A percentile compares a stretch with the other conserved stretches of the same genome.
Conservation (phyloP, 2,797 vertebrate genomes). For the Scleropages formosus region DNA sequence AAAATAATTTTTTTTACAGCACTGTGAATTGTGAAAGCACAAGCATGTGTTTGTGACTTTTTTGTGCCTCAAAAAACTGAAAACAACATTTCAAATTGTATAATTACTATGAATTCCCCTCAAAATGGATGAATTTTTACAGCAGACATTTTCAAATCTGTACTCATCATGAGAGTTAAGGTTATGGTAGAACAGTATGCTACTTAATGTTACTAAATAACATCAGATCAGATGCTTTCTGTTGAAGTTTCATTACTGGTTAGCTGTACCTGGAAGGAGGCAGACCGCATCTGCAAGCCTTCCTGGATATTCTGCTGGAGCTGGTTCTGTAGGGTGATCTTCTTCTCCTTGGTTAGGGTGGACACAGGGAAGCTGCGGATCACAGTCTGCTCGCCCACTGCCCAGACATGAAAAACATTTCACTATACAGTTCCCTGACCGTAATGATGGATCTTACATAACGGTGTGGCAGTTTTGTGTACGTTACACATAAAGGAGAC, state of each 20-base stretch:
- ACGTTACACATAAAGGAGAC: neutral
- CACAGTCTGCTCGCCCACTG: constrained; percentile 92
- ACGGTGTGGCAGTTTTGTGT: too few species aligned
- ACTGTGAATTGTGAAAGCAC: constrained; percentile 44
- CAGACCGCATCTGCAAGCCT: constrained; percentile 89
- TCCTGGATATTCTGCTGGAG: constrained; percentile 96
- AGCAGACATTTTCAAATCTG: too few species aligned
- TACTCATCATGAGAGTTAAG: too few species aligned
- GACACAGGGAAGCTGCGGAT: constrained; percentile 91
- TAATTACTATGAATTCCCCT: too few species aligned
- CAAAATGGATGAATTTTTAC: too few species aligned
- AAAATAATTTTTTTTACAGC: constrained; percentile 57
- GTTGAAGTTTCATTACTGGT: too few species aligned
- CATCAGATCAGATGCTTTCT: too few species aligned
- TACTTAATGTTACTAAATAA: too few species aligned
- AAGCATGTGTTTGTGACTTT: constrained; percentile 55
- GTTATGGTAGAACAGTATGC: too few species aligned
- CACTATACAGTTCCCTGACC: neutral
- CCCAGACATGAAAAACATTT: constrained; percentile 18
- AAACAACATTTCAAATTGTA: constrained; percentile 20
- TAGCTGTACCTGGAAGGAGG: constrained; percentile 87
- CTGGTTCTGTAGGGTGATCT: constrained; percentile 93
- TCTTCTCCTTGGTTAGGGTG: constrained; percentile 94
- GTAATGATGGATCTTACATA: neutral
- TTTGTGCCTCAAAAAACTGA: constrained; percentile 31